Base-by-base conservation (phyloP, 2,797 vertebrate species). In the Artibeus jamaicensis region DNA sequence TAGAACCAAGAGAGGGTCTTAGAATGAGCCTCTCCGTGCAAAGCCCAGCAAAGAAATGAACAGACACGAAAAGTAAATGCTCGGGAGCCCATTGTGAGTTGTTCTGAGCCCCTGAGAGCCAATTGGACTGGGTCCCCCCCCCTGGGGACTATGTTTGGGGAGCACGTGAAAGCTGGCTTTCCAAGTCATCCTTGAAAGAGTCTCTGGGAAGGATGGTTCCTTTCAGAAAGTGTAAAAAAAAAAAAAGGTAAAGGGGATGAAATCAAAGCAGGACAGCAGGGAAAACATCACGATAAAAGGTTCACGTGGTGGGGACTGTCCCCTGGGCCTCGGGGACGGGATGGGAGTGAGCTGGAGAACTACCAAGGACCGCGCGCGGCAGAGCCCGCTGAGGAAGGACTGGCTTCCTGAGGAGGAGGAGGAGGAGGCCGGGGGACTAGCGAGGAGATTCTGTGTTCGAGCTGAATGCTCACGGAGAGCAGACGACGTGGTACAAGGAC, bases 191-290 rank as follows among this genome's bases (percentile, higher is more conserved):
- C 92, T 96, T 83, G 34, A 68, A 92, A 86, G 39, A 79, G 32
- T 18, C 37, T 86, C 74, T n/a, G 67, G 68, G 97, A 55, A 59
- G 84, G 86, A 34, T 55, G 50, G 12, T 44, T 97, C 65, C 86
- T 84, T 74, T 95, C 34, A 24, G 15, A 92, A 48, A 85, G 44
- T n/a, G 55, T 0, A n/a, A n/a, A n/a, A n/a, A n/a, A n/a, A n/a
- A 34, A 76, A 76, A 26, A 96, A 90, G 24, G 67, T 70, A 96
- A 59, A 94, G 46, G 42, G 65, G 34, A 78, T 62, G 26, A 39
- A 82, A 96, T 87, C 73, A 95, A 97, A 97, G 55, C 7, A 57
- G 65, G 39, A 76, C 73, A 73, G 62, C 55, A 85, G 83, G 39
- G 26, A 34, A 88, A 96, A 91, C 48, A 81, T 21, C 65, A 19